Evolutionary conservation across 2,113 vertebrate genomes (phyloP).

Genomic region (Mus musculus): GRCm39 chr9:108919501-108920000

Average conservation of each 20-base stretch:
- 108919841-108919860: background rate
- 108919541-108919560: background rate
- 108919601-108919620: background rate
- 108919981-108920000: constrained; percentile 95
- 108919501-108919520: background rate
- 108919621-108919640: background rate
- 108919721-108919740: background rate
- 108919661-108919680: constrained; percentile 28
- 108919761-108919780: constrained; percentile 12
- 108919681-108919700: constrained; percentile 56
- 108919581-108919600: background rate
- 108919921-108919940: constrained; percentile 97
- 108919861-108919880: background rate
- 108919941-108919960: constrained; percentile 92
- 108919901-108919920: constrained; percentile 92
- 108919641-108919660: background rate
- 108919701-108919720: constrained; percentile 9
- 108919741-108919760: background rate
- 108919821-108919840: background rate
- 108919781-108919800: constrained; percentile 14
- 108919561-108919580: background rate
- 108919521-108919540: background rate
- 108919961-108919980: constrained; percentile 91
- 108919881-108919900: constrained; percentile 3
- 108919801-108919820: background rate